A percentile compares a stretch with the other conserved stretches of the same genome.
phyloP scores from a whole-genome alignment of 2,888 invertebrate genomes.

The Brachynemurus nebulosus region DNA sequence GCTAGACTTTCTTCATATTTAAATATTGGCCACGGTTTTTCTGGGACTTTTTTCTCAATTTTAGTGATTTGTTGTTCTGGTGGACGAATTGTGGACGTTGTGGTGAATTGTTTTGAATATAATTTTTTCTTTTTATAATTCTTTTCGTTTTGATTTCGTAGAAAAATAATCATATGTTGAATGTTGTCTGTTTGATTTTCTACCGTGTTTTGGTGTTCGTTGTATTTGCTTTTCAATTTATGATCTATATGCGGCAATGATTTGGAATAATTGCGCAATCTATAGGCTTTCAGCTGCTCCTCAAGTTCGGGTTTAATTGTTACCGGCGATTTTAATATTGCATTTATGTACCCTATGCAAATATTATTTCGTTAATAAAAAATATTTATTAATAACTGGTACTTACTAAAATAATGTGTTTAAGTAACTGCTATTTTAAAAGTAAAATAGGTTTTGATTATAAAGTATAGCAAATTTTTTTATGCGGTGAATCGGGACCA shows the following conservation, averaged over 20 bases:
- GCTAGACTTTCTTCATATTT: background rate
- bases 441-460: too few relatives aligned
- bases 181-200: conserved; percentile 5
- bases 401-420: too few relatives aligned
- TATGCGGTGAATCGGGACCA: too few relatives aligned
- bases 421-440: too few relatives aligned
- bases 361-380: too few relatives aligned
- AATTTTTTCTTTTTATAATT: too few relatives aligned
- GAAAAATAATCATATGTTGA: conserved; percentile 9
- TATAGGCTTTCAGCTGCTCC: background rate
- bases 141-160: conserved; percentile 2
- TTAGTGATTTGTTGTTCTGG: background rate
- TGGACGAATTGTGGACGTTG: too few relatives aligned
- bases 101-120: too few relatives aligned
- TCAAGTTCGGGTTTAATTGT: conserved; percentile 5
- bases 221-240: background rate
- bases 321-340: conserved; percentile 6
- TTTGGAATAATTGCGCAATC: background rate
- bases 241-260: background rate
- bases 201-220: background rate
- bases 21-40: background rate
- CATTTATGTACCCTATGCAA: conserved; percentile 7
- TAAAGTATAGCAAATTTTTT: too few relatives aligned
- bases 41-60: background rate
- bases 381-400: too few relatives aligned